These are phyloP conservation scores for Florisuga fusca DNA, from an alignment of 2,797 vertebrate genomes.

Conservation along the genomic window DNA sequence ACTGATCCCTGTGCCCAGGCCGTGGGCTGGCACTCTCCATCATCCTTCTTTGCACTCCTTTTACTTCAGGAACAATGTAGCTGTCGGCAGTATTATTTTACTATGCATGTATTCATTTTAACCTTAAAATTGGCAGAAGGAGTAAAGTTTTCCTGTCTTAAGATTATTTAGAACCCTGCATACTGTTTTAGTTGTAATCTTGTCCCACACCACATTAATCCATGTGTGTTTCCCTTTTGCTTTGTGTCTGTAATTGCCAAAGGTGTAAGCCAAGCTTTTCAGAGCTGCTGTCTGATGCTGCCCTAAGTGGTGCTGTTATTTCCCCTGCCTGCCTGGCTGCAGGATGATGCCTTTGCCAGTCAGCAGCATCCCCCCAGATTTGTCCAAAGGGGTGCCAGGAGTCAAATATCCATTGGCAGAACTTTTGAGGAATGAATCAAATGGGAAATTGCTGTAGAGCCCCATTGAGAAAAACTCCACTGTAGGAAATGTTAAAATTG, in stretches of 20 bases:
- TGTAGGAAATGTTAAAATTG: not conserved
- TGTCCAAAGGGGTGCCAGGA: not conserved
- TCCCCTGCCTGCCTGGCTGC: not conserved
- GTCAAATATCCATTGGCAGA: not conserved
- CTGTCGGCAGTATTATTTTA: not conserved
- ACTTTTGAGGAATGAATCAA: not conserved
- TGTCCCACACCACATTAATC: not conserved
- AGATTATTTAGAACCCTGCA: not conserved
- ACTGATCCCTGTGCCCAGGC: rapidly evolving
- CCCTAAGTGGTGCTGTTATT: not conserved
- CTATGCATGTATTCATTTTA: not conserved
- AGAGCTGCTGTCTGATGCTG: rapidly evolving
- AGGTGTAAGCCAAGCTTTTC: not conserved
- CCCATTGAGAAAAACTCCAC: not conserved
- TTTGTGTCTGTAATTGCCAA: not conserved
- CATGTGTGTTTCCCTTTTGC: rapidly evolving
- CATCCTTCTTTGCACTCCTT: not conserved
- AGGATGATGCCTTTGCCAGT: not conserved
- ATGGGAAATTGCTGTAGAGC: not conserved
- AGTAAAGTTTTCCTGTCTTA: not conserved
- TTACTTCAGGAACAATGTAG: not conserved
- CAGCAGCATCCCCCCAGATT: rapidly evolving
- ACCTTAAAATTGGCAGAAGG: not conserved
- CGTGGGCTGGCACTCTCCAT: not conserved
- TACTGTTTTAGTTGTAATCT: not conserved